Evolutionary conservation across 2,113 vertebrate species (phyloP).

Genomic region (Electrona antarctica): DNA sequence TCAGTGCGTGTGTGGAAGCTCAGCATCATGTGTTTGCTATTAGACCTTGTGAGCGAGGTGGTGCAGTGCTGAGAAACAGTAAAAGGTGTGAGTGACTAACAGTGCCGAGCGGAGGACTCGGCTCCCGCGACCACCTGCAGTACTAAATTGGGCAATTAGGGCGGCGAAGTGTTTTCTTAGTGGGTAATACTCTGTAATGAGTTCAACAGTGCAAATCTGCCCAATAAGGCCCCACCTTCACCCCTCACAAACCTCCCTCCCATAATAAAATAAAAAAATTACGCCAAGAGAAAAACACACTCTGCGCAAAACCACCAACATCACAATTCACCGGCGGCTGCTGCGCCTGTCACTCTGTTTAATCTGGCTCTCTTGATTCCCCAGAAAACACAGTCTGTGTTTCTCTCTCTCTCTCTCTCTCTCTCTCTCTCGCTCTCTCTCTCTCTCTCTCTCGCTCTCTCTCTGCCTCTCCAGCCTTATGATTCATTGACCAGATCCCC

Average conservation of each 20-base stretch:
- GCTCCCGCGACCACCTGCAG: slow-evolving; percentile 69
- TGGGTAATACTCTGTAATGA: slow-evolving; percentile 72
- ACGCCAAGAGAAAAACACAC: slow-evolving; percentile 26
- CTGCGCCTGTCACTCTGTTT: slow-evolving; percentile 62
- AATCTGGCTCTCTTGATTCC: slow-evolving; percentile 56
- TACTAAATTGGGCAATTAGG: slow-evolving; percentile 73
- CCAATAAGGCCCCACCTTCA: slow-evolving; percentile 58
- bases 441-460: slow-evolving; percentile 3
- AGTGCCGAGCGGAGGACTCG: slow-evolving; percentile 3
- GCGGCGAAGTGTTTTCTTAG: slow-evolving; percentile 67
- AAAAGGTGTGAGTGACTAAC: slow-evolving; percentile 50
- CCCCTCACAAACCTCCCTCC: slow-evolving; percentile 16
- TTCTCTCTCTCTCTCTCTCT: slow-evolving; percentile 14
- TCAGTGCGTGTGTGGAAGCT: not conserved
- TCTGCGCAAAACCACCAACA: slow-evolving; percentile 8
- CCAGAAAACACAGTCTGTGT: slow-evolving; percentile 17
- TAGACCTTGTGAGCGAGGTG: not conserved
- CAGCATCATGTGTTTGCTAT: slow-evolving; percentile 44
- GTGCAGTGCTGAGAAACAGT: slow-evolving; percentile 5
- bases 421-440: slow-evolving; percentile 17
- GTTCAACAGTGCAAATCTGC: slow-evolving; percentile 66
- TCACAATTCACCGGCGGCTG: not conserved
- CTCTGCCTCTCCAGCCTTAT: slow-evolving; percentile 20
- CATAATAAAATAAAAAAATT: slow-evolving; percentile 14
- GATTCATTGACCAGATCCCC: slow-evolving; percentile 68